A percentile compares a stretch with the other conserved stretches of the same genome.
These are phyloP conservation scores for Paradisaea rubra DNA, from an alignment of 2,113 vertebrate genomes.

Conservation along the genomic window DNA sequence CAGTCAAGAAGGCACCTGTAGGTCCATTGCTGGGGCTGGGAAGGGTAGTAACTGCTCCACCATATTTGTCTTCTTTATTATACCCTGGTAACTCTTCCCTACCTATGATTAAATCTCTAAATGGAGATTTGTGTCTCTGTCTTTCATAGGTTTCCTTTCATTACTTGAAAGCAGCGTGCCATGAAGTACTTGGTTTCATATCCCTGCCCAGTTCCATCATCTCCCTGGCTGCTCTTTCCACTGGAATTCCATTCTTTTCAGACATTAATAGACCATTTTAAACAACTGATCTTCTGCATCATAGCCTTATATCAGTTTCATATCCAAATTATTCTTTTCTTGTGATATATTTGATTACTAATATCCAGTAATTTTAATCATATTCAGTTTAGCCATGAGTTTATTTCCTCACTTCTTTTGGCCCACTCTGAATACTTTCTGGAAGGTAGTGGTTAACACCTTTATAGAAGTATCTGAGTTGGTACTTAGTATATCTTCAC, in stretches of 20 bases:
- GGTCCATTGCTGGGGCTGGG: background rate
- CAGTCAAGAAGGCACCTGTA: background rate
- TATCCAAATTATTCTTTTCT: background rate
- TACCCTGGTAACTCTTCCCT: background rate
- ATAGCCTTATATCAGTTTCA: background rate
- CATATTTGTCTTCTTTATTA: background rate
- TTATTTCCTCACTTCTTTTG: background rate
- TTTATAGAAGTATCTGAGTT: background rate
- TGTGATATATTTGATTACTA: background rate
- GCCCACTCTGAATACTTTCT: background rate
- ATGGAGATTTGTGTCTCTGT: background rate
- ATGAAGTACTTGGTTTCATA: background rate
- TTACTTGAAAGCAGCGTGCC: background rate
- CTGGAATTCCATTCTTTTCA: background rate
- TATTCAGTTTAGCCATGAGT: background rate
- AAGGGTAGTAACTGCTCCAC: background rate
- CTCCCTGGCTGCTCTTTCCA: background rate
- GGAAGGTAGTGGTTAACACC: background rate
- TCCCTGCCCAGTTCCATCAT: background rate
- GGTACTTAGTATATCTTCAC: background rate
- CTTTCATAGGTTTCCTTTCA: background rate
- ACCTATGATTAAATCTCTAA: background rate
- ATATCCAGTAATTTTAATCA: background rate
- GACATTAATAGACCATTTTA: background rate
- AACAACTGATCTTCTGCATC: background rate